Evolutionary conservation across 2,888 invertebrate genomes (phyloP).

Genomic region (Coelinius sp.): DNA sequence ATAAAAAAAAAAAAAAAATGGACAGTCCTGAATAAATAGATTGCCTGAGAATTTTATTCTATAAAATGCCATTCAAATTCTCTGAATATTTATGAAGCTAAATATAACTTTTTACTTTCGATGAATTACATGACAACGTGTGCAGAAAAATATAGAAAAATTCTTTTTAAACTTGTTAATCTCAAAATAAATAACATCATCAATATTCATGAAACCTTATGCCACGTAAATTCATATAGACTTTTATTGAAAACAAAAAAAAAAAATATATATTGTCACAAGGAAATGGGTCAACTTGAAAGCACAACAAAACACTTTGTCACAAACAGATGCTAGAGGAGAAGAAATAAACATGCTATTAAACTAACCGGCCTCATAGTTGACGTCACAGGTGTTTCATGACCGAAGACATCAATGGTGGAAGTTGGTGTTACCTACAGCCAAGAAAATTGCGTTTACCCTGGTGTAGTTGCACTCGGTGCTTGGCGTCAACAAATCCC

Average conservation of each 20-base stretch:
- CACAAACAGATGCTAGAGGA: constrained; percentile 18
- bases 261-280: neutral
- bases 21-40: neutral
- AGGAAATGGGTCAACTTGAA: constrained; percentile 2
- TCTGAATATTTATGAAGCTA: neutral
- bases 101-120: neutral
- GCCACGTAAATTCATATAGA: constrained; percentile 1
- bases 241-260: neutral
- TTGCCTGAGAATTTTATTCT: neutral
- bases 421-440: neutral
- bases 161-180: neutral
- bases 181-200: neutral
- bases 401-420: constrained; percentile 20
- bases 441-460: constrained; percentile 36
- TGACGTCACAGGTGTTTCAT: neutral
- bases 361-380: neutral
- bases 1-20: neutral
- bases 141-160: neutral
- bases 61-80: neutral
- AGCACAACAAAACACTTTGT: constrained; percentile 7
- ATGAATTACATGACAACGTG: neutral
- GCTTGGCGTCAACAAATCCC: constrained; percentile 16
- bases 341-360: constrained; percentile 24
- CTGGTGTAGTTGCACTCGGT: constrained; percentile 23
- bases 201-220: constrained; percentile 2